Percentiles rank a stretch among this genome's conserved stretches.
phyloP scores from a whole-genome alignment of 2,888 invertebrate species.

The Dryococelus australis region DNA sequence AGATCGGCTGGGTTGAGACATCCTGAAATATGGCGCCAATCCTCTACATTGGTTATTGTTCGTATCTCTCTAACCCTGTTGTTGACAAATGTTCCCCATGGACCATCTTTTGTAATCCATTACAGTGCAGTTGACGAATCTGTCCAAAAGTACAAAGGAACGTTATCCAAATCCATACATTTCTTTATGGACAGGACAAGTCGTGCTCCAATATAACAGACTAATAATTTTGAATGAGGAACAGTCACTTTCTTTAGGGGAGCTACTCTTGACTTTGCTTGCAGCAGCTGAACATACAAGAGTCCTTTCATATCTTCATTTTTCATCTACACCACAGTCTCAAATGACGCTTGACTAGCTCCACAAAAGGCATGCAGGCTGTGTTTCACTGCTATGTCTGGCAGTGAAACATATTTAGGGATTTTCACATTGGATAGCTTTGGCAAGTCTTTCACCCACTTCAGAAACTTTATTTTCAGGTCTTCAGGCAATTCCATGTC shows the following conservation, averaged over 20 bases:
- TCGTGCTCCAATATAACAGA: slow-evolving; percentile 44
- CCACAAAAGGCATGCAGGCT: not conserved
- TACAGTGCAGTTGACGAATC: slow-evolving; percentile 45
- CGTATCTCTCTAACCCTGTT: slow-evolving; percentile 43
- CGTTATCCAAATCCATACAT: slow-evolving; percentile 16
- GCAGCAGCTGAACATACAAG: slow-evolving; percentile 37
- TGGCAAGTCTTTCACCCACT: slow-evolving; percentile 13
- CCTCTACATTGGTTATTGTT: not conserved
- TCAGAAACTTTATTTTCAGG: not conserved
- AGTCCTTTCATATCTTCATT: not conserved
- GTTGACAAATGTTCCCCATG: slow-evolving; percentile 47
- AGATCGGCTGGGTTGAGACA: slow-evolving; percentile 47
- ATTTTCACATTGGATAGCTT: not conserved
- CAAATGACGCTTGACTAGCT: too few relatives aligned
- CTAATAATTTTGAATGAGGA: slow-evolving; percentile 46
- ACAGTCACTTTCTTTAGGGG: slow-evolving; percentile 43
- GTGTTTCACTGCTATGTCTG: not conserved
- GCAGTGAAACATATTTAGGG: not conserved
- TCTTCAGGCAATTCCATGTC: slow-evolving; percentile 12
- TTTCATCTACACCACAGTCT: too few relatives aligned
- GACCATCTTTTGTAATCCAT: slow-evolving; percentile 43
- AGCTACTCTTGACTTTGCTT: slow-evolving; percentile 45
- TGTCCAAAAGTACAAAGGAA: slow-evolving; percentile 37
- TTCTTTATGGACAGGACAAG: not conserved
- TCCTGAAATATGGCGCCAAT: slow-evolving; percentile 48